Conservation (phyloP, 2,797 vertebrate genomes). For the Melanotaenia nigrans region DNA sequence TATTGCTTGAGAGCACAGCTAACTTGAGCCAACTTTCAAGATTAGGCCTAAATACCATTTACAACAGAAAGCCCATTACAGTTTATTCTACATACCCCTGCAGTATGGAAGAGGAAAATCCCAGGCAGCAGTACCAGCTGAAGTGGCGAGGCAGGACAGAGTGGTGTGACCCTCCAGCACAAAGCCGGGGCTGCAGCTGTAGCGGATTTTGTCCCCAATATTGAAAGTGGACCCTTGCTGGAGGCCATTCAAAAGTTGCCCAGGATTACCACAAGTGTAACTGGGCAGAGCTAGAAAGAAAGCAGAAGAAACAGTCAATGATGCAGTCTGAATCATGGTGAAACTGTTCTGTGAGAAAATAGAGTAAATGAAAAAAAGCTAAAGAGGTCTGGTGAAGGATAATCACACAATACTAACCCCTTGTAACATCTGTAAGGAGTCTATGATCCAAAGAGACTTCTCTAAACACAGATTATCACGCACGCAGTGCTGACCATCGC, state of each 20-base stretch:
- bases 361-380: slow-evolving; percentile 1
- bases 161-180: slow-evolving; percentile 95
- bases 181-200: slow-evolving; percentile 93
- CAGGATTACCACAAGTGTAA: slow-evolving; percentile 96
- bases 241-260: slow-evolving; percentile 90
- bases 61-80: not conserved
- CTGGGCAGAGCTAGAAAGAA: slow-evolving; percentile 90
- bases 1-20: too few species aligned
- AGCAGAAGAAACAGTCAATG: slow-evolving; percentile 18
- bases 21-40: not conserved
- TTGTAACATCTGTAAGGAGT: slow-evolving; percentile 5
- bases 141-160: slow-evolving; percentile 91
- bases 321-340: slow-evolving; percentile 5
- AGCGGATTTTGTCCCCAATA: slow-evolving; percentile 96
- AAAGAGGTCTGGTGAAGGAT: slow-evolving; percentile 5
- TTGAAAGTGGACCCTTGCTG: slow-evolving; percentile 96
- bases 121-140: slow-evolving; percentile 91
- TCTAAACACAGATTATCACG: not conserved
- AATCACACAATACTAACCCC: slow-evolving; percentile 1
- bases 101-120: slow-evolving; percentile 98
- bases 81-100: slow-evolving; percentile 84
- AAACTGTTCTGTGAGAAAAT: slow-evolving; percentile 2
- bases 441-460: slow-evolving; percentile 7
- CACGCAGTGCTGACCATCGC: slow-evolving; percentile 8
- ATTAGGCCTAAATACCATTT: not conserved